Evolutionary conservation across 2,113 vertebrate species (phyloP), one percentile per base, ranked within the genome.

Genomic region (Neotoma lepida): DNA sequence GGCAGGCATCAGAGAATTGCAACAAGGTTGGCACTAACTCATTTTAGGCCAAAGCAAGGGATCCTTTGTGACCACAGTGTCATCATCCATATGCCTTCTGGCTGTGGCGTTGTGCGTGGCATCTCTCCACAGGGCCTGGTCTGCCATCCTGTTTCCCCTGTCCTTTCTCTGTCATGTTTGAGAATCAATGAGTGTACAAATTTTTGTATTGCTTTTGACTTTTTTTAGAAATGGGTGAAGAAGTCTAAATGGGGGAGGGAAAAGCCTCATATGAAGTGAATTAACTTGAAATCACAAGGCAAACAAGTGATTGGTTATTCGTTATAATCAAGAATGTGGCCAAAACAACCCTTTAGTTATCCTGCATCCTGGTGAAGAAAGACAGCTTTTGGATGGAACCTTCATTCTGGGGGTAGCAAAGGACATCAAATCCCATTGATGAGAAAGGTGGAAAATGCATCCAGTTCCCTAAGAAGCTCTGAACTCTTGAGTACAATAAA

Each of bases 401-500:
- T 97, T 94, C 96, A 6, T 95, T 97, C 88, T 97, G 95, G 97
- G 97, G 96, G 92, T 96, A 97, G 94, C 95, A 96, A 97, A 97
- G 97, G 98, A 98, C 97, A 92, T 96, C 4, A 12, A 89, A 96
- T 97, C 95, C 93, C 97, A 94, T 96, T 85, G 97, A 98, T 94
- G 96, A 97, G 90, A 97, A 97, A 97, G 96, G 97, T 76, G 13
- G 94, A 95, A 96, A 96, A 93, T 89, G 94, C 97, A 92, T 96
- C 94, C 95, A 97, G 98, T 98, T 98, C 98, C 98, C 97, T 98
- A 97, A 97, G 97, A 98, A 97, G 97, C 97, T 98, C 98, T 96
- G 95, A 96, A 98, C 97, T 96, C 96, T 86, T 90, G 98, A 98
- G 96, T 98, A 96, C 97, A 98, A 97, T 98, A 98, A 98, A 98